Evolutionary conservation across 2,888 invertebrate species (phyloP), one percentile per base, ranked within the genome.

Genomic region (Emesis russula): DNA sequence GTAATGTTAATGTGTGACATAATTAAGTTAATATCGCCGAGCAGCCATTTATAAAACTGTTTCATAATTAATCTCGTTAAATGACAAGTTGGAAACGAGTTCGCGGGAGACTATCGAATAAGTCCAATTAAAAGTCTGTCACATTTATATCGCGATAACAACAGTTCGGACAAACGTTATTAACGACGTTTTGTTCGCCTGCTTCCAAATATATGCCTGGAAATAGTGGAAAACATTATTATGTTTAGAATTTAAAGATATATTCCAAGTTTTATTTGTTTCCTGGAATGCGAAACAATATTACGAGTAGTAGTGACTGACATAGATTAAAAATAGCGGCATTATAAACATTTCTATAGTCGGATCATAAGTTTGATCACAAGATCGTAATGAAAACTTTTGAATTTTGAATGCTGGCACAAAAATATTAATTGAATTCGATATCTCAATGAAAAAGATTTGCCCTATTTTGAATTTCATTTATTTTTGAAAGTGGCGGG

Each of bases 81-180:
- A 33, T 70, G 36, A 70, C 36, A 70, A 70, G 3, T 70, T 70
- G 15, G 33, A 70, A 70, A 7, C 36, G 33, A 36, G 36, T n/a
- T 70, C 2, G 33, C 68, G 33, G 31, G 25, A 66, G 31, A 66
- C 13, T 68, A 15, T 68, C n/a, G 33, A 15, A 36, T 36, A 36
- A 70, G 33, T 70, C 36, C 70, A 70, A 70, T 70, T 70, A 70
- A n/a, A 70, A 36, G 6, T 70, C 70, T 70, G 68, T 33, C 13
- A 33, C 70, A 70, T 70, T 36, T 33, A 18, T 18, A 58, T 7
- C 18, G 58, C 6, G 36, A 70, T 31, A 70, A 70, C 33, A 68
- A 68, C 70, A 36, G 15, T n/a, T 36, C 70, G n/a, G 70, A 36
- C 70, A 36, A 36, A 33, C 36, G 36, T 70, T 36, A 36, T 36